phyloP scores from a whole-genome alignment of 2,797 vertebrate species.

The Chaenodraco wilsoni region DNA sequence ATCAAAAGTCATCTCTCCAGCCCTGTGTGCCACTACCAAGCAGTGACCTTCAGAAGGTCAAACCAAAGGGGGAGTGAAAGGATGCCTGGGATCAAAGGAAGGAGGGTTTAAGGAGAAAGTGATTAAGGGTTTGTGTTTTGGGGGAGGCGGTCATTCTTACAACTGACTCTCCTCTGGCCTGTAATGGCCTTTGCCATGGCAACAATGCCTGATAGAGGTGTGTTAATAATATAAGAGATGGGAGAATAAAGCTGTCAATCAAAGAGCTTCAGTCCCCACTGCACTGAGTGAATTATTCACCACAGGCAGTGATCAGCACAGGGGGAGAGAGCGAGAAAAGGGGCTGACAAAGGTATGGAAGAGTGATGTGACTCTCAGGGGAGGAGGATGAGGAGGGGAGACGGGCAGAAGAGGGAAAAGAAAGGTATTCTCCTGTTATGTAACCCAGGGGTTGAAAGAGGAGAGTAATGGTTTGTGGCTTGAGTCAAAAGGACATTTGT shows the following conservation, averaged over 20 bases:
- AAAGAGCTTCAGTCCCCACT: slow-evolving; percentile 74
- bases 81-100: slow-evolving; percentile 18
- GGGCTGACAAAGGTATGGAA: slow-evolving; percentile 58
- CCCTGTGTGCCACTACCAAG: slow-evolving; percentile 1
- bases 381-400: slow-evolving; percentile 16
- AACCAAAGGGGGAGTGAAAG: slow-evolving; percentile 16
- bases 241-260: slow-evolving; percentile 84
- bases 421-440: slow-evolving; percentile 45
- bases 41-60: slow-evolving; percentile 39
- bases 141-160: slow-evolving; percentile 36
- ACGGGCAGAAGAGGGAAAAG: slow-evolving; percentile 24
- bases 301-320: slow-evolving; percentile 80
- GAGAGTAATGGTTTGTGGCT: slow-evolving; percentile 22
- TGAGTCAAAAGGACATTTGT: slow-evolving; percentile 25
- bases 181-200: slow-evolving; percentile 61
- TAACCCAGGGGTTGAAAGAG: slow-evolving; percentile 40
- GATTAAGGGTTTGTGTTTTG: slow-evolving; percentile 18
- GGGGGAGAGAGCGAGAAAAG: slow-evolving; percentile 41
- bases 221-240: slow-evolving; percentile 82
- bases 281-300: slow-evolving; percentile 84
- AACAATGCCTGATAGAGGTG: slow-evolving; percentile 61
- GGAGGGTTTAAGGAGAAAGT: slow-evolving; percentile 13
- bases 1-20: slow-evolving; percentile 29
- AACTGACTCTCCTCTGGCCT: slow-evolving; percentile 54
- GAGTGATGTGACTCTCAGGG: slow-evolving; percentile 33